Conservation (phyloP, 2,797 vertebrate species). For the Trachurus trachurus region DNA sequence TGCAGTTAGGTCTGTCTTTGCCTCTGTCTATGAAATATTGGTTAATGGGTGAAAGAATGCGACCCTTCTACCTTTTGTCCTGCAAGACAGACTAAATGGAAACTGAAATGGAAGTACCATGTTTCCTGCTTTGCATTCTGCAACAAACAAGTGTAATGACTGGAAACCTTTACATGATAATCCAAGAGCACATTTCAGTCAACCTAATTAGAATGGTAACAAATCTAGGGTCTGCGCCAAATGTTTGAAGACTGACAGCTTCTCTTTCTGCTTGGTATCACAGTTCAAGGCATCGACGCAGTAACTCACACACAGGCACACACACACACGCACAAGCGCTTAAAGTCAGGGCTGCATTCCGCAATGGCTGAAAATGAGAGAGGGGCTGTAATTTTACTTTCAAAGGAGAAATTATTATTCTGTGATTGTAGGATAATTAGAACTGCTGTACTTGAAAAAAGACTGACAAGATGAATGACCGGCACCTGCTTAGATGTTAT, state of each 20-base stretch:
- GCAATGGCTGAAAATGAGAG: slow-evolving; percentile 48
- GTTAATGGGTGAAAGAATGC: not conserved
- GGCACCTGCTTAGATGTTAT: slow-evolving; percentile 54
- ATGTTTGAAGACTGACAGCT: slow-evolving; percentile 66
- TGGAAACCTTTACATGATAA: slow-evolving; percentile 71
- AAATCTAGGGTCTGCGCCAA: slow-evolving; percentile 60
- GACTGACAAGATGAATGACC: slow-evolving; percentile 62
- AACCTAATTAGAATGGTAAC: slow-evolving; percentile 66
- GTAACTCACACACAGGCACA: slow-evolving; percentile 2
- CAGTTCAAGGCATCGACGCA: slow-evolving; percentile 30
- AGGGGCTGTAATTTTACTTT: slow-evolving; percentile 61
- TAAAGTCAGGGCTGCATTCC: slow-evolving; percentile 48
- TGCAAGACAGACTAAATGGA: slow-evolving; percentile 36
- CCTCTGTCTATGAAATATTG: not conserved
- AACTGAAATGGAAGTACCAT: slow-evolving; percentile 40
- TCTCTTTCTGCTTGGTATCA: slow-evolving; percentile 42
- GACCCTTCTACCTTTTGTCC: not conserved
- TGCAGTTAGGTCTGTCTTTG: not conserved
- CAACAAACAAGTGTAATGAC: slow-evolving; percentile 67
- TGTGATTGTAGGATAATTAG: slow-evolving; percentile 76
- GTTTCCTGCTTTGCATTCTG: slow-evolving; percentile 57
- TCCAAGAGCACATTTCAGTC: slow-evolving; percentile 69
- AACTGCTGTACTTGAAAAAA: slow-evolving; percentile 51
- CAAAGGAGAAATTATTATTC: slow-evolving; percentile 64
- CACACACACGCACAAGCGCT: not conserved